Base-by-base conservation (phyloP, 2,888 invertebrate species). In the Philhelius pedissequus region DNA sequence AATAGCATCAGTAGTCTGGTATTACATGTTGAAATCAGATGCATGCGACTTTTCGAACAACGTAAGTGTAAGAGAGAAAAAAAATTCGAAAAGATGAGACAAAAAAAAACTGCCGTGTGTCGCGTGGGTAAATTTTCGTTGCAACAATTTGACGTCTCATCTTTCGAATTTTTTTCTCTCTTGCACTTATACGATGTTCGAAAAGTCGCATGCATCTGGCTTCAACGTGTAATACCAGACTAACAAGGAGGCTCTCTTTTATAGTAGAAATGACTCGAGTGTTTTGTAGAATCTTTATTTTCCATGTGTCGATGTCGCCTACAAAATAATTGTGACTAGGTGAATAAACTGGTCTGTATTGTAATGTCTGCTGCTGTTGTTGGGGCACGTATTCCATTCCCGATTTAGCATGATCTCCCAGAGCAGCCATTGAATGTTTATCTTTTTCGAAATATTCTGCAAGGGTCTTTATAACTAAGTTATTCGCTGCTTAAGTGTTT, bases 401-500 rank as follows among this genome's bases (percentile, higher is more conserved):
- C 9, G 74, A 64, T 6, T 68, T 73, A 7, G 58, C 27, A 81
- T 90, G 86, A 1, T 86, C 80, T 45, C 73, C 73, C 50, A 86
- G 76, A 11, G 83, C 90, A 9, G 89, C 90, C 86, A 91, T 86
- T 38, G 89, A 87, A 79, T 91, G 90, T 71, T 92, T 92, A 70
- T 92, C 92, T 86, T 92, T 92, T 77, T 92, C 94, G 91, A 94
- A 96, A 90, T 97, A 97, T 89, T 97, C 97, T 54, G 97, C 97
- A 83, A 97, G 92, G 64, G 97, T 97, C 90, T 97, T 97, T 90
- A 97, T 95, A 1, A 98, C 96, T 89, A 97, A 94, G 77, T 94
- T 96, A 98, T 96, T 88, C 97, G 93, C 89, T 97, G 97, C 90
- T 97, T 97, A 9, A 97, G 92, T 9, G 95, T 95, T 92, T 97